phyloP scores from a whole-genome alignment of 2,888 invertebrate genomes.

The Deilephila elpenor region DNA sequence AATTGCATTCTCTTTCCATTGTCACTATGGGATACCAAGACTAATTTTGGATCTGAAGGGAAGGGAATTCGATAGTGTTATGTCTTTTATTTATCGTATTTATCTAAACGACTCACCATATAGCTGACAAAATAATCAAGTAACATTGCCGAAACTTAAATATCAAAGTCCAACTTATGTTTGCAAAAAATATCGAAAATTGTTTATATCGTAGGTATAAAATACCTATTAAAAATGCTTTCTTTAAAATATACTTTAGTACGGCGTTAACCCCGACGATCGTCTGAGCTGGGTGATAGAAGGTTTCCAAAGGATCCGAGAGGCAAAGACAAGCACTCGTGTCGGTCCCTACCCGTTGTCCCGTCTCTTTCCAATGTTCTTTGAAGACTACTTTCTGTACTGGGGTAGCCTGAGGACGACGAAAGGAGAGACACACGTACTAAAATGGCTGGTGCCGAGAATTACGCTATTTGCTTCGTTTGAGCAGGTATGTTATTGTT shows the following conservation, averaged over 20 bases:
- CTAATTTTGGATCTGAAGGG: no score
- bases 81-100: no score
- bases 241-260: conserved; percentile 62
- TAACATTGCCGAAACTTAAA: no score
- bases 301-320: conserved; percentile 76
- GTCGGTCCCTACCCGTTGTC: conserved; percentile 81
- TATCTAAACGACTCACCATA: no score
- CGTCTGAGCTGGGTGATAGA: conserved; percentile 72
- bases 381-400: conserved; percentile 86
- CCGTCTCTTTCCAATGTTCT: conserved; percentile 82
- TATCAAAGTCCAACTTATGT: no score
- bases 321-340: conserved; percentile 78
- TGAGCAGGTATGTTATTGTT: conserved; percentile 78
- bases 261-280: conserved; percentile 75
- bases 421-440: conserved; percentile 67
- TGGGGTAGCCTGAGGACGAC: conserved; percentile 83
- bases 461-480: conserved; percentile 82
- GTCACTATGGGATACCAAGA: no score
- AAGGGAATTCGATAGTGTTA: no score
- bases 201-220: no score
- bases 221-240: neutral
- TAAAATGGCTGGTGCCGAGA: conserved; percentile 87
- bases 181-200: no score
- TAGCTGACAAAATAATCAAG: no score
- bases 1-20: no score